Evolutionary conservation across 2,888 invertebrate genomes (phyloP).

Genomic region (Zaprionus bogoriensis): DNA sequence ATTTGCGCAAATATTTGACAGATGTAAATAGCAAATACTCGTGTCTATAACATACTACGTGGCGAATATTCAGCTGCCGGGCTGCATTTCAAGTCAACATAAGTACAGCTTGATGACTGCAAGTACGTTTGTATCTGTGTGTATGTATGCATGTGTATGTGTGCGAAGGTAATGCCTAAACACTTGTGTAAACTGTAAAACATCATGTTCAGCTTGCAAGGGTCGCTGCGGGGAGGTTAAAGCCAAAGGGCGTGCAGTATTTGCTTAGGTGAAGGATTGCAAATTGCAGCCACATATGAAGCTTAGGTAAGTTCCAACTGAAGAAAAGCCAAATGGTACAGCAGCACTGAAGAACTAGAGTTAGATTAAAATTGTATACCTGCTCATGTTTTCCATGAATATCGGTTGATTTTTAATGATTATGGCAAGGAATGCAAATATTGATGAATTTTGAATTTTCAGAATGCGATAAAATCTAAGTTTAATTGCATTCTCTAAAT

Average conservation of each 20-base stretch:
- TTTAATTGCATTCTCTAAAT: too few relatives aligned
- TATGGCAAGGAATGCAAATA: too few relatives aligned
- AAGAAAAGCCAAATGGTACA: too few relatives aligned
- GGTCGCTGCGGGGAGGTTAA: neutral
- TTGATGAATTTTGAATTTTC: too few relatives aligned
- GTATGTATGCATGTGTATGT: neutral
- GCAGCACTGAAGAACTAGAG: too few relatives aligned
- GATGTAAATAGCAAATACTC: constrained; percentile 32
- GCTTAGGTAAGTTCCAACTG: neutral
- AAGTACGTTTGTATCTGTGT: neutral
- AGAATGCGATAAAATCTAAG: too few relatives aligned
- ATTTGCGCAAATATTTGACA: constrained; percentile 57
- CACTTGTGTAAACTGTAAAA: constrained; percentile 45
- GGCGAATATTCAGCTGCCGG: constrained; percentile 14
- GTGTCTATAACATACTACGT: neutral
- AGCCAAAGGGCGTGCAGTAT: neutral
- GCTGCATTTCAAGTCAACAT: too few relatives aligned
- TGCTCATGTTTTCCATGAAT: too few relatives aligned
- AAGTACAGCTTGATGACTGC: constrained; percentile 12
- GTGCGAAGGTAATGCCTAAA: constrained; percentile 39
- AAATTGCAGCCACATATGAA: neutral
- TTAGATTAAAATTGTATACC: too few relatives aligned
- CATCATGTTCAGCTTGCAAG: neutral
- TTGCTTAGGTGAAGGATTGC: neutral
- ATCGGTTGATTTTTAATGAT: too few relatives aligned